These are phyloP conservation scores for Mesocentrotus franciscanus DNA, from an alignment of 53 echinoderm and acorn worm genomes.

Conservation along the genomic window DNA sequence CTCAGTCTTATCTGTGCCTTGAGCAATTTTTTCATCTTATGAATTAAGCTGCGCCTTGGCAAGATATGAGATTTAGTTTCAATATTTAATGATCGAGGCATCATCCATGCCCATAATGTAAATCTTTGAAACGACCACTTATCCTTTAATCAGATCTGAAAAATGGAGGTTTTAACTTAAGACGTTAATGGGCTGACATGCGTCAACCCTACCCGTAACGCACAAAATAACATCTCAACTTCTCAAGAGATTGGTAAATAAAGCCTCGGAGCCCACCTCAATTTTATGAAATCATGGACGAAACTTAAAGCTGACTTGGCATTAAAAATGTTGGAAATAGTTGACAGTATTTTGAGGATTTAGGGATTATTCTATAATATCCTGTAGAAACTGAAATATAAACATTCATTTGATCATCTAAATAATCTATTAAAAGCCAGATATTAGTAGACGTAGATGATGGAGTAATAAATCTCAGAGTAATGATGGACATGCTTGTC, in stretches of 20 bases:
- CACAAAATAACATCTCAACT: neutral
- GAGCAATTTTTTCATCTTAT: neutral
- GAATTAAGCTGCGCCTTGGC: neutral
- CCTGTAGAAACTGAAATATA: neutral
- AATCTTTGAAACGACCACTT: neutral
- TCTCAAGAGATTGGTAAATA: neutral
- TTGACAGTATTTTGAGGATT: neutral
- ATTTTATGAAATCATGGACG: neutral
- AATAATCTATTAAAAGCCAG: no score
- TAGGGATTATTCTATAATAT: neutral
- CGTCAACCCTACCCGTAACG: neutral
- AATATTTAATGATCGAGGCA: neutral
- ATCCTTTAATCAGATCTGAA: neutral
- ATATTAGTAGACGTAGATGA: neutral
- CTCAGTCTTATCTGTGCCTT: neutral
- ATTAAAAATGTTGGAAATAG: neutral
- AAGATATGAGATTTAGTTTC: neutral
- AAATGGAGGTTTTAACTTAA: neutral
- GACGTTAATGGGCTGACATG: neutral
- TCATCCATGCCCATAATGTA: neutral
- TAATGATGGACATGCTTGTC: neutral
- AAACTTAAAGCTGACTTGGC: neutral
- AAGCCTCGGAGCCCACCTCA: neutral
- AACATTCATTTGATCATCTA: neutral
- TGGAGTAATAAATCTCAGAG: neutral